These are phyloP conservation scores for human DNA, from an alignment of 2,113 vertebrate genomes.

Conservation along the genomic window GRCh38 chr5:61814501-61815000, in stretches of 20 bases:
- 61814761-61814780: background rate
- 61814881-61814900: background rate
- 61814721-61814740: slow-evolving; percentile 40
- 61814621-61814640: background rate
- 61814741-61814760: background rate
- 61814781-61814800: slow-evolving; percentile 47
- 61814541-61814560: accelerated
- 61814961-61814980: background rate
- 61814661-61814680: slow-evolving; percentile 8
- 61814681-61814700: slow-evolving; percentile 53
- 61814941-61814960: background rate
- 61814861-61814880: background rate
- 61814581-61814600: background rate
- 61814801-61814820: slow-evolving; percentile 2
- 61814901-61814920: background rate
- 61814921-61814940: background rate
- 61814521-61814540: background rate
- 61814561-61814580: background rate
- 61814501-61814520: background rate
- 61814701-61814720: slow-evolving; percentile 39
- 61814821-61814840: slow-evolving; percentile 5
- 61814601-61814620: background rate
- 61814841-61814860: slow-evolving; percentile 1
- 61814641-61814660: background rate
- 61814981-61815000: background rate